Evolutionary conservation across 2,888 invertebrate genomes (phyloP).

Genomic region (Eurytoma californica): DNA sequence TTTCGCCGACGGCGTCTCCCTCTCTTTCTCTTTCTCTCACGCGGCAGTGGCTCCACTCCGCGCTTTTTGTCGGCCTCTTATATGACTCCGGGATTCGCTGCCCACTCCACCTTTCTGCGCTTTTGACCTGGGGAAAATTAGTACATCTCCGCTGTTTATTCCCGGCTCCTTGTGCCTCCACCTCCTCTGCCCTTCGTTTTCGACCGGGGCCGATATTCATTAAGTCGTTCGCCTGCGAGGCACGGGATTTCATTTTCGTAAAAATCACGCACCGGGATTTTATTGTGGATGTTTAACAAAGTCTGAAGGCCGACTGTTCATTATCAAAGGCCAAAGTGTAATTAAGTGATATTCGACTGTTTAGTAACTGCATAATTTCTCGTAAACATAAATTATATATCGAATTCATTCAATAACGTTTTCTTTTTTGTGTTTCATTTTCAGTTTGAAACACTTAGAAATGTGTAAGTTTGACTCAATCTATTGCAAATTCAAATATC

Average conservation of each 20-base stretch:
- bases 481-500: no score
- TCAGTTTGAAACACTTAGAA: no score
- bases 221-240: conserved; percentile 38
- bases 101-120: conserved; percentile 4
- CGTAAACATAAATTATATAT: not conserved
- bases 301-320: no score
- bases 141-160: conserved; percentile 48
- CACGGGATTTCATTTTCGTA: conserved; percentile 46
- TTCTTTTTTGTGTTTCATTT: no score
- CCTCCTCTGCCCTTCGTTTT: conserved; percentile 6
- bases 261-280: conserved; percentile 20
- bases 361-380: not conserved
- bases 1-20: conserved; percentile 1
- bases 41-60: not conserved
- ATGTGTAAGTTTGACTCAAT: no score
- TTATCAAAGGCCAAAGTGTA: no score
- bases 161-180: not conserved
- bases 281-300: conserved; percentile 29
- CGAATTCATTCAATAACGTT: no score
- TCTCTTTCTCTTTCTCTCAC: conserved; percentile 10
- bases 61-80: conserved; percentile 29
- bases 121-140: conserved; percentile 47
- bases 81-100: conserved; percentile 36
- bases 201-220: conserved; percentile 30
- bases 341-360: not conserved